Evolutionary conservation across 2,113 vertebrate species (phyloP).

Genomic region (Cacatua alba): DNA sequence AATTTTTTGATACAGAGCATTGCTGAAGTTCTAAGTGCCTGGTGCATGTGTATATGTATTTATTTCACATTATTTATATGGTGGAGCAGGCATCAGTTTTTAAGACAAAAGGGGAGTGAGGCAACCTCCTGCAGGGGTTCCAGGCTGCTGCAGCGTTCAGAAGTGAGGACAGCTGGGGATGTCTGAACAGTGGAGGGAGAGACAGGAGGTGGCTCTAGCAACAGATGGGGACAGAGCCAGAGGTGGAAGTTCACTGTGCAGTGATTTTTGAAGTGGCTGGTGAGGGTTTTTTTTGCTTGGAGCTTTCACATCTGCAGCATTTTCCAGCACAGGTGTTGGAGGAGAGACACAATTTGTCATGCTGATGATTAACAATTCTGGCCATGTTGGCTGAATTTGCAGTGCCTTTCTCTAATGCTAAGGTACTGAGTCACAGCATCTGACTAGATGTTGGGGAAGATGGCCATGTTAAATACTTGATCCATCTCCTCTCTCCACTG

Average conservation of each 20-base stretch:
- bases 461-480: background rate
- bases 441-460: accelerated
- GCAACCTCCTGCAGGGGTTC: background rate
- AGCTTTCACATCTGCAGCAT: background rate
- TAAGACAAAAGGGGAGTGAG: accelerated
- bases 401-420: background rate
- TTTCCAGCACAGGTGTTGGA: background rate
- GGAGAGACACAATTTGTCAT: accelerated
- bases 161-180: background rate
- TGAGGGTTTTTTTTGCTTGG: background rate
- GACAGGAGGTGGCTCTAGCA: background rate
- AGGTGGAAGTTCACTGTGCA: background rate
- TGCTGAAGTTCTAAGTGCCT: background rate
- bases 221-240: background rate
- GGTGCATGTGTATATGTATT: accelerated
- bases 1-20: accelerated
- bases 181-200: background rate
- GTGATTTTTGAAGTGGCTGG: background rate
- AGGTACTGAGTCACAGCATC: background rate
- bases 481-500: background rate
- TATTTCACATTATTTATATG: accelerated
- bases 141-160: background rate
- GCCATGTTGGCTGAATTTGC: accelerated
- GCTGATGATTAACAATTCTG: background rate
- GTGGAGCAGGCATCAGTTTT: accelerated